These are phyloP conservation scores for Chlamydotis undulata DNA, from an alignment of 2,113 vertebrate species.

Conservation along the genomic window DNA sequence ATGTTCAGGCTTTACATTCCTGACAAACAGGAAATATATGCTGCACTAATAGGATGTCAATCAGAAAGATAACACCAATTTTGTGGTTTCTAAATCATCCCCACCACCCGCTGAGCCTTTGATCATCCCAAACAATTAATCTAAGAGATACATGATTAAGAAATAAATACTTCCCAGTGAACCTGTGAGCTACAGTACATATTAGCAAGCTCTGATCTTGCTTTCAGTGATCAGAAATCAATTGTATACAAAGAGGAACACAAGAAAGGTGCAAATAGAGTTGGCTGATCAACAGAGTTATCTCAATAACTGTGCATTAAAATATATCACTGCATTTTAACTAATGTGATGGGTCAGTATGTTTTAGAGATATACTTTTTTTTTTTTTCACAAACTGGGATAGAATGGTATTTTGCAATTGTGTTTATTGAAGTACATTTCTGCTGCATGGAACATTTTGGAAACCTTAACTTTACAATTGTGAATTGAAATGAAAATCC, in stretches of 20 bases:
- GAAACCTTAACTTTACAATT: not conserved
- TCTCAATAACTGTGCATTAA: not conserved
- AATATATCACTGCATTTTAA: not conserved
- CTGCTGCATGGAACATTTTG: not conserved
- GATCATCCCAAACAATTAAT: conserved; percentile 85
- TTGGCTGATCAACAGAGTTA: not conserved
- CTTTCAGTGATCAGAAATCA: not conserved
- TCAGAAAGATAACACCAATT: conserved; percentile 83
- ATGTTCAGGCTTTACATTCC: conserved; percentile 76
- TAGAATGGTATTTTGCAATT: not conserved
- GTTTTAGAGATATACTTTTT: not conserved
- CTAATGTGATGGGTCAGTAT: not conserved
- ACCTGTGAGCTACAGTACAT: conserved; percentile 39
- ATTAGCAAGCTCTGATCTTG: conserved; percentile 29
- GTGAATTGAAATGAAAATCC: not conserved
- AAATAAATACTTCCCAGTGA: conserved; percentile 70
- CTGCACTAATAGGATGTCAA: conserved; percentile 78
- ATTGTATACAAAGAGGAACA: not conserved
- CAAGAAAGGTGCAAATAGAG: not conserved
- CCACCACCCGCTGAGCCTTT: conserved; percentile 82
- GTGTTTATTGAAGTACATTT: not conserved
- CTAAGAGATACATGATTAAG: conserved; percentile 81
- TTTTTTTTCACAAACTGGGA: not conserved
- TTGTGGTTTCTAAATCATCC: conserved; percentile 83
- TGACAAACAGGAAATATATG: conserved; percentile 85